Evolutionary conservation across 2,113 vertebrate genomes (phyloP), one percentile per base, ranked within the genome.

Genomic region (Solea senegalensis): DNA sequence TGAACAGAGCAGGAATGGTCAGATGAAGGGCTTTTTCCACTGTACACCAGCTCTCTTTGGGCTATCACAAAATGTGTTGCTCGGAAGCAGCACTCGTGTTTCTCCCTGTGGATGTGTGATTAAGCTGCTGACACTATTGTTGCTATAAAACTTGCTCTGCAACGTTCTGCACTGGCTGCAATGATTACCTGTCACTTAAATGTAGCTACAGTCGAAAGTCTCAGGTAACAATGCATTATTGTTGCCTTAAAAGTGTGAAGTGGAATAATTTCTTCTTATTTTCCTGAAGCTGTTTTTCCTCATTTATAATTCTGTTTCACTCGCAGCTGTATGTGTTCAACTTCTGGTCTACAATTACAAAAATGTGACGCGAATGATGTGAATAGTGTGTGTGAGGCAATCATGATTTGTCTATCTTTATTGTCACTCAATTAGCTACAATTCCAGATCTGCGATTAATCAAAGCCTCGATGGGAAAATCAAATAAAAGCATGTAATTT

Each of bases 91-190:
- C 26, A 45, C 65, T 81, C 57, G 54, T 4, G 15, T 76, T 77
- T 76, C 61, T 72, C 83, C 79, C 74, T 11, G 72, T 49, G 53
- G 57, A 79, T 45, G 67, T 84, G 76, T 81, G 65, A 81, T 85
- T 71, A 76, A 85, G 72, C 51, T 72, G 50, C 65, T 66, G 68
- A 44, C 74, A 44, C 69, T 82, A 65, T 63, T 72, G 53, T 40
- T 71, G 50, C 50, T 56, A 21, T 40, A 49, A 28, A 56, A 27
- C 53, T 34, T 72, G 16, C 56, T 53, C 49, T 74, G 72, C 78
- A 61, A 78, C 5, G 34, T 34, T 34, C 34, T 6, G 68, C 34
- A 55, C 39, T 45, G 66, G 43, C 16, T 54, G 68, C 46, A n/a
- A 69, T 52, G 39, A 83, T 76, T 84, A 75, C 27, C 56, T 65